A percentile compares a stretch with the other conserved stretches of the same genome.
phyloP scores from a whole-genome alignment of 2,113 vertebrate genomes.

The Elaphurus davidianus region DNA sequence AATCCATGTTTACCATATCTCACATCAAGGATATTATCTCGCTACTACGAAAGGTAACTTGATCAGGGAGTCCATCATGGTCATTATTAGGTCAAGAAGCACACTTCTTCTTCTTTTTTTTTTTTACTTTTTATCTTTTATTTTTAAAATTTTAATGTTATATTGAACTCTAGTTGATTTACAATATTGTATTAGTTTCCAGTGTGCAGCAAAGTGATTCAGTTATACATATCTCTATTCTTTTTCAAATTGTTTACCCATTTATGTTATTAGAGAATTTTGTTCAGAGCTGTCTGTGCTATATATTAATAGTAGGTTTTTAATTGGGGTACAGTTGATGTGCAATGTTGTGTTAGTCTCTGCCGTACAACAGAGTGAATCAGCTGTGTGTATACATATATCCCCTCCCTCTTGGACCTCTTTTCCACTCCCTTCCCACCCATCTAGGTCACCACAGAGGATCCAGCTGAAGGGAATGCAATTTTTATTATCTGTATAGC shows the following conservation, averaged over 20 bases:
- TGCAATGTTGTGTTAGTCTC: not conserved
- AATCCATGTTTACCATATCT: not conserved
- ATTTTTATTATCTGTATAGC: not conserved
- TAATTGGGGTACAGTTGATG: not conserved
- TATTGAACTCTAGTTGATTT: not conserved
- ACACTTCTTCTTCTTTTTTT: not conserved
- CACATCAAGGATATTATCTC: not conserved
- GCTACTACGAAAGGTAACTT: not conserved
- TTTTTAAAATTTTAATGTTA: not conserved
- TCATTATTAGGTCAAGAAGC: not conserved
- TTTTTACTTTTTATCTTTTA: not conserved
- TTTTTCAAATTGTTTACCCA: not conserved
- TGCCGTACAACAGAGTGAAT: not conserved
- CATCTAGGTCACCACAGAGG: not conserved
- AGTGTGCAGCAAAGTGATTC: not conserved
- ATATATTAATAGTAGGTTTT: not conserved
- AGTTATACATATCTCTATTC: not conserved
- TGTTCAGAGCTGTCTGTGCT: not conserved
- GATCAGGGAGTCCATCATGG: not conserved
- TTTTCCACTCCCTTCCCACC: not conserved
- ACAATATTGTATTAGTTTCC: not conserved
- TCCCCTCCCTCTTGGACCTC: not conserved
- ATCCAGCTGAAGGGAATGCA: not conserved
- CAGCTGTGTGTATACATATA: not conserved
- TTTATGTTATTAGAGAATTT: not conserved